Percentiles rank a stretch among this genome's conserved stretches.
phyloP scores from a whole-genome alignment of 2,113 vertebrate genomes.

The Chrysochloris asiatica region DNA sequence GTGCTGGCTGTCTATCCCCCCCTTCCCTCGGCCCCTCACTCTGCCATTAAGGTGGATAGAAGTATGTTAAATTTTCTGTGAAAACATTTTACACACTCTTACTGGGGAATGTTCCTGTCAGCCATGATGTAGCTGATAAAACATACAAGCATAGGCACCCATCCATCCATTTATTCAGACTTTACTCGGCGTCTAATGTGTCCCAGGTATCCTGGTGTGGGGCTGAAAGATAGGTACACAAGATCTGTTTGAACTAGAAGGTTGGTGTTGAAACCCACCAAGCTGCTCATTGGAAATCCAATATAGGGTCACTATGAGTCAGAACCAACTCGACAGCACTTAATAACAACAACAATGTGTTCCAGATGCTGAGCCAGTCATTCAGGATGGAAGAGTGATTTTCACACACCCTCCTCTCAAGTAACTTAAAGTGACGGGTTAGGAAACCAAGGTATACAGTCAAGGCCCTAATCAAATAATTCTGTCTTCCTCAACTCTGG shows the following conservation, averaged over 20 bases:
- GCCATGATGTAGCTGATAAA: neutral
- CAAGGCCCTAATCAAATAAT: neutral
- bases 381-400: neutral
- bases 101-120: neutral
- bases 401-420: neutral
- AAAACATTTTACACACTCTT: neutral
- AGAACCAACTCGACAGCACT: too few relatives aligned
- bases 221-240: too few relatives aligned
- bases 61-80: neutral
- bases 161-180: neutral
- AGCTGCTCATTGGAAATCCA: too few relatives aligned
- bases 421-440: neutral
- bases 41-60: neutral
- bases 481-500: neutral
- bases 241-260: too few relatives aligned
- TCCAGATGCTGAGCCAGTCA: neutral
- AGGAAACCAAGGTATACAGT: neutral
- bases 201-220: too few relatives aligned
- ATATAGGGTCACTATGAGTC: too few relatives aligned
- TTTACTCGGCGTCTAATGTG: neutral
- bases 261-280: too few relatives aligned
- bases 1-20: neutral
- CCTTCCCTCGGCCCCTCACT: neutral
- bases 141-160: neutral
- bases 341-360: too few relatives aligned